These are phyloP conservation scores for Chunga burmeisteri DNA, from an alignment of 2,113 vertebrate genomes.

Conservation along the genomic window DNA sequence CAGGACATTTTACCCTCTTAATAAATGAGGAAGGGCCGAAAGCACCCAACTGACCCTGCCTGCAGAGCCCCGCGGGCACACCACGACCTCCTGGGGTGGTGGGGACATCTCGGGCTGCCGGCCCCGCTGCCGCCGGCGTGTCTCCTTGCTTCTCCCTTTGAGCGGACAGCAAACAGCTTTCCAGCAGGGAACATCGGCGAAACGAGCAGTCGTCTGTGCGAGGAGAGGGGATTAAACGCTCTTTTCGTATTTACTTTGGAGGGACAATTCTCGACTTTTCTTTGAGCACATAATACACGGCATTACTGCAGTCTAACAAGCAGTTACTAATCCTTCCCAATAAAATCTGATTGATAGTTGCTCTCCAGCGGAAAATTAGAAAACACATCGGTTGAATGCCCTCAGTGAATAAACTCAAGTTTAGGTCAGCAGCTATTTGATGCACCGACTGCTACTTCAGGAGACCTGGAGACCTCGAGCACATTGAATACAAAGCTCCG, in stretches of 20 bases:
- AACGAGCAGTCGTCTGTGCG: neutral
- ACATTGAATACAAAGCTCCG: rapidly evolving
- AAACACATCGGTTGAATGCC: neutral
- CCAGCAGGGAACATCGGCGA: neutral
- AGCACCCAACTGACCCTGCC: neutral
- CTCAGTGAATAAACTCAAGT: neutral
- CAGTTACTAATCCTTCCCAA: neutral
- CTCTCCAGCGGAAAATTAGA: neutral
- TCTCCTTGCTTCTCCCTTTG: neutral
- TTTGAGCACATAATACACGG: rapidly evolving
- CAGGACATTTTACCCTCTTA: neutral
- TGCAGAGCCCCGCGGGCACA: neutral
- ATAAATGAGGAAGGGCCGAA: neutral
- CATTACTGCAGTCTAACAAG: neutral
- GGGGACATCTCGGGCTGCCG: neutral
- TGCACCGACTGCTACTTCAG: neutral
- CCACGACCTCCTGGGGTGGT: rapidly evolving
- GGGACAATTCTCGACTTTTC: neutral
- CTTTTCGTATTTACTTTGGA: neutral
- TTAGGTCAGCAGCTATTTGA: neutral
- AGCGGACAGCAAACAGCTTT: neutral
- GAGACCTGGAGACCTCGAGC: neutral
- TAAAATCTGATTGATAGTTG: neutral
- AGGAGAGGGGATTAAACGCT: neutral
- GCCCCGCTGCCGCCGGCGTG: neutral